Percentiles rank a stretch among this genome's conserved stretches.
Evolutionary conservation across 2,113 vertebrate species (phyloP).

Genomic region (Scomber colias): DNA sequence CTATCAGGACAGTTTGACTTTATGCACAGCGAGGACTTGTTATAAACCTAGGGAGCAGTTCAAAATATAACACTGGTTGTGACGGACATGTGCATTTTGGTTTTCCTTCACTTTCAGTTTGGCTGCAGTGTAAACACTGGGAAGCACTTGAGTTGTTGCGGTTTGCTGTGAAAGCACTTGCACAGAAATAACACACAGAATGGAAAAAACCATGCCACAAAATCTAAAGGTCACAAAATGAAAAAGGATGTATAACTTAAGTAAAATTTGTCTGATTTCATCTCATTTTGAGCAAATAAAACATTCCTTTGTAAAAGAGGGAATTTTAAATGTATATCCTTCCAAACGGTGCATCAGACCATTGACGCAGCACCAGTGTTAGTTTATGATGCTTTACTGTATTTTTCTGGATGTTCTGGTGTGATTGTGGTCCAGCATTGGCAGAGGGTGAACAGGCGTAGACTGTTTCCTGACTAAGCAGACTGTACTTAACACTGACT

Average conservation of each 20-base stretch:
- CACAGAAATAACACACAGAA: not conserved
- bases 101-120: conserved; percentile 6
- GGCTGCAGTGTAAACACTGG: conserved; percentile 11
- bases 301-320: not conserved
- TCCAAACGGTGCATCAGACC: too few species aligned
- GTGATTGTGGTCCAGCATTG: conserved; percentile 1
- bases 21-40: not conserved
- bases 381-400: not conserved
- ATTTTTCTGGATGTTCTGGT: not conserved
- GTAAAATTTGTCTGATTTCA: not conserved
- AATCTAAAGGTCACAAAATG: not conserved
- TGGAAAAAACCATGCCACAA: not conserved
- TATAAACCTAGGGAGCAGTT: not conserved
- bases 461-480: conserved; percentile 39
- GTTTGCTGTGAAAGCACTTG: conserved; percentile 30
- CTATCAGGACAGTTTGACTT: not conserved
- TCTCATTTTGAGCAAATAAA: not conserved
- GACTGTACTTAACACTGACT: conserved; percentile 27
- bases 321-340: too few species aligned
- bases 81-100: conserved; percentile 7
- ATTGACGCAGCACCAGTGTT: too few species aligned
- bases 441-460: conserved; percentile 1
- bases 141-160: conserved; percentile 15
- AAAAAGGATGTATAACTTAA: not conserved
- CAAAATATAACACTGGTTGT: not conserved